Percentiles rank a stretch among this genome's conserved stretches.
Conservation (phyloP, 2,797 vertebrate genomes). For the Choloepus didactylus region DNA sequence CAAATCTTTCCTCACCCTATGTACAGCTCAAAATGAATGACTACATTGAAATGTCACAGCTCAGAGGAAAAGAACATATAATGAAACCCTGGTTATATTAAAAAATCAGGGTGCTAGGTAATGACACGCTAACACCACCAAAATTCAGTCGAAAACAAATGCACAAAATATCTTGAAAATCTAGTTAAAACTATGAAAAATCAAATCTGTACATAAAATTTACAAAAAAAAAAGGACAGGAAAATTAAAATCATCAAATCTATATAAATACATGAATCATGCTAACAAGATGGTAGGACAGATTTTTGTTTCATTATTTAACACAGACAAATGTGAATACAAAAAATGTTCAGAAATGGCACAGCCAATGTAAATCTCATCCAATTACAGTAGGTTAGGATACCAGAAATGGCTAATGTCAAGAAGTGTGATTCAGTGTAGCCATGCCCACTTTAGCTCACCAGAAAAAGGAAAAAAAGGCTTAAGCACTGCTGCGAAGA, state of each 20-base stretch:
- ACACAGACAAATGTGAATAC: slow-evolving; percentile 88
- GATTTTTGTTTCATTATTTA: slow-evolving; percentile 79
- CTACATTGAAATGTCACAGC: slow-evolving; percentile 85
- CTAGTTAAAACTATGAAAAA: slow-evolving; percentile 95
- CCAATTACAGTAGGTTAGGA: slow-evolving; percentile 83
- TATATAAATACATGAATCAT: slow-evolving; percentile 95
- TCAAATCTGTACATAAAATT: slow-evolving; percentile 99
- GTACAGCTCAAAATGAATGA: slow-evolving; percentile 89
- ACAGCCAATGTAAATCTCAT: slow-evolving; percentile 82
- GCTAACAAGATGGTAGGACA: slow-evolving; percentile 87
- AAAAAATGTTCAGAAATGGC: slow-evolving; percentile 87
- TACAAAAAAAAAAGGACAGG: slow-evolving; percentile 92
- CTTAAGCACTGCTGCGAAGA: slow-evolving; percentile 72
- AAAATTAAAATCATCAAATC: slow-evolving; percentile 92
- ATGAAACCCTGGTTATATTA: slow-evolving; percentile 86
- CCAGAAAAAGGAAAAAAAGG: slow-evolving; percentile 80
- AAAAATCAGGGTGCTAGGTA: slow-evolving; percentile 87
- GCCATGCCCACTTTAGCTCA: slow-evolving; percentile 86
- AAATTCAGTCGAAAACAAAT: slow-evolving; percentile 92
- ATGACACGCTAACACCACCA: slow-evolving; percentile 91
- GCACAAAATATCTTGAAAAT: slow-evolving; percentile 96
- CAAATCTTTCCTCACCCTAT: slow-evolving; percentile 88
- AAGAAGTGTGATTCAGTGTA: slow-evolving; percentile 82
- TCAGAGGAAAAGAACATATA: slow-evolving; percentile 85
- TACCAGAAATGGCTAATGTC: slow-evolving; percentile 81